Base-by-base conservation (phyloP, 1,140 invertebrate genomes). In the Aphelinus atriplicis region DNA sequence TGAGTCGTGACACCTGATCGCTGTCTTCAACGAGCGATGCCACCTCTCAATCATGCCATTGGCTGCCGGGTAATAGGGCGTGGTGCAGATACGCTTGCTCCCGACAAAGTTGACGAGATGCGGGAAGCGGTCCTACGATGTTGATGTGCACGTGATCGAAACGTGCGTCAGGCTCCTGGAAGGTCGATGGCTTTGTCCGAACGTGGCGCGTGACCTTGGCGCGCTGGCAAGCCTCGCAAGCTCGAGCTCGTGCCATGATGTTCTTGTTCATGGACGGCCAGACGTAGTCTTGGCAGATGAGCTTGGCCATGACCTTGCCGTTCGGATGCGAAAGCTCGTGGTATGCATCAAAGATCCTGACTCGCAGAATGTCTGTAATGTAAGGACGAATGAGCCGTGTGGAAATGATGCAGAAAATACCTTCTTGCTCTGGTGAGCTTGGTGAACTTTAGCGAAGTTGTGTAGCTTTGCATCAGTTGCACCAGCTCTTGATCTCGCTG, bases 381-480 rank as follows among this genome's bases (percentile, higher is more conserved):
- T 76, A 73, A 2, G 73, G 77, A 2, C 77, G 63, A 5, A 68
- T 9, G 26, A 47, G 7, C 2, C 56, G 26, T 10, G 10, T 67
- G 42, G 26, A 43, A 26, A 43, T 45, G 51, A 6, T 53, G 51
- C 51, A 53, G 51, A 53, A 53, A 6, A 53, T 9, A 4, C 9
- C 51, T 4, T 53, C 4, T 53, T 9, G 4, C 4, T 53, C 51
- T 9, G 9, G 4, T 53, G 51, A 26, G 26, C 26, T 26, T 26
- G 26, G 26, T 26, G 51, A 53, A 53, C 4, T 53, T 53, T 53
- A 6, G 26, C 9, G 45, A 88, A 81, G 3, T 89, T 73, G 79
- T 90, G 87, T 6, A 6, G 43, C 43, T 45, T 6, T 73, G 83
- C 80, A 1, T 74, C 82, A 7, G 81, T 80, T 67, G 86, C 84